Base-by-base conservation (phyloP, 2,797 vertebrate species). In the Tenualosa ilisha region DNA sequence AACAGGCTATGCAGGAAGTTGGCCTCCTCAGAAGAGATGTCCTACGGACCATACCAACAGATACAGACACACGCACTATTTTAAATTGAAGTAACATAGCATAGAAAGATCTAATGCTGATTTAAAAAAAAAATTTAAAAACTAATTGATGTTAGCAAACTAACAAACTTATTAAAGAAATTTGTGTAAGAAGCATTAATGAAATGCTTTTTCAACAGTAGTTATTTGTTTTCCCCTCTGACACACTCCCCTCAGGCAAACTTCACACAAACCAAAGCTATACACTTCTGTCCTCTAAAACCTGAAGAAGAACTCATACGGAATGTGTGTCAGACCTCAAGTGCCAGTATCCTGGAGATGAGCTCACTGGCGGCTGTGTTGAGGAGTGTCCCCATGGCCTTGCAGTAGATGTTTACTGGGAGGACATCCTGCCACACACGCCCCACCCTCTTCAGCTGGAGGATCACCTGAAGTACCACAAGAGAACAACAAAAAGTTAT, bases 361-460 rank as follows among this genome's bases (percentile, higher is more conserved):
- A 99, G 92, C 90, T 99, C 98, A 0, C 93, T 61, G 85, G 99
- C 93, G 12, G 97, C 97, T 0, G 97, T 97, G 93, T 97, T 99
- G 82, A 99, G 96, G 0, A 99, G 89, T 46, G 95, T 97, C 9
- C 98, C 98, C 96, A 99, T 96, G 0, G 98, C 97, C 94, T 98
- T 98, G 93, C 98, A 99, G 88, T 99, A 99, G 81, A 98, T 94
- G 3, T 93, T 96, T 84, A 98, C 96, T 0, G 98, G 98, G 0
- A 99, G 94, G 22, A 99, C 97, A 3, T 98, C 98, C 91, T 99
- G 98, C 98, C 98, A 99, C 87, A 99, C 97, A 0, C 95, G 95
- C 9, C 98, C 97, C 90, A 99, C 91, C 83, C 97, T 96, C 89
- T 96, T 99, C 86, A 99, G 84, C 90, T 99, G 98, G 88, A 99